A percentile compares a stretch with the other conserved stretches of the same genome.
Evolutionary conservation across 2,113 vertebrate species (phyloP).

Genomic region (Oncorhynchus keta): DNA sequence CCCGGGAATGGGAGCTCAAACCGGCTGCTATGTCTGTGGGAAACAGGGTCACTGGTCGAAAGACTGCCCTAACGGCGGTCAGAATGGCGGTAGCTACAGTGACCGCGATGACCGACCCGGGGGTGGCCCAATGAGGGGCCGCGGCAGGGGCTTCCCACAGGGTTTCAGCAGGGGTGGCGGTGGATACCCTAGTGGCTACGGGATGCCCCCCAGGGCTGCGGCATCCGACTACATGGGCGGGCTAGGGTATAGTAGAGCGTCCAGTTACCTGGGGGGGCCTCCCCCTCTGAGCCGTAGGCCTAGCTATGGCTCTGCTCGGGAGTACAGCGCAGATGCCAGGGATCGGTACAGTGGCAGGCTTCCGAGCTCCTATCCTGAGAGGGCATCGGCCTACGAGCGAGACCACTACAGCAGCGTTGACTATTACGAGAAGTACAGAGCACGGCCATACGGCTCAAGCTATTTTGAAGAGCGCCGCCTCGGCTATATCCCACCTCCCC

Average conservation of each 20-base stretch:
- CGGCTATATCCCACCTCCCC: constrained; percentile 77
- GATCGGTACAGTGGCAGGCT: constrained; percentile 68
- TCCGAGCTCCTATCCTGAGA: constrained; percentile 43
- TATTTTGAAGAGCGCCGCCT: constrained; percentile 82
- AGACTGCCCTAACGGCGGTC: constrained; percentile 85
- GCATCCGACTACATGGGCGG: constrained; percentile 40
- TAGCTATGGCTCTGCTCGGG: constrained; percentile 66
- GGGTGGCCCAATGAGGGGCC: constrained; percentile 43
- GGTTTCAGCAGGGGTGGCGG: constrained; percentile 55
- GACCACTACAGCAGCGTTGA: constrained; percentile 73
- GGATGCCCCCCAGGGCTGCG: constrained; percentile 50
- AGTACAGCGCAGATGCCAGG: constrained; percentile 66
- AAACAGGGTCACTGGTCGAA: constrained; percentile 97
- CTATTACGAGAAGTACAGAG: constrained; percentile 91
- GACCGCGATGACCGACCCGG: constrained; percentile 40
- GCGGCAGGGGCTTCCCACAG: constrained; percentile 45
- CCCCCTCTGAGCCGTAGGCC: constrained; percentile 34
- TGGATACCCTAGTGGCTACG: constrained; percentile 37
- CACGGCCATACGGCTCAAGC: constrained; percentile 80
- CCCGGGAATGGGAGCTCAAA: constrained; percentile 95
- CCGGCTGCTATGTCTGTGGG: constrained; percentile 94
- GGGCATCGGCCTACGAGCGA: constrained; percentile 53
- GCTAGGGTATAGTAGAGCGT: constrained; percentile 50
- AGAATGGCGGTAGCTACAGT: constrained; percentile 65
- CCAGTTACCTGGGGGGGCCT: constrained; percentile 51